These are phyloP conservation scores for Steinernema khuongi DNA, from an alignment of 1,140 invertebrate genomes.

Conservation along the genomic window DNA sequence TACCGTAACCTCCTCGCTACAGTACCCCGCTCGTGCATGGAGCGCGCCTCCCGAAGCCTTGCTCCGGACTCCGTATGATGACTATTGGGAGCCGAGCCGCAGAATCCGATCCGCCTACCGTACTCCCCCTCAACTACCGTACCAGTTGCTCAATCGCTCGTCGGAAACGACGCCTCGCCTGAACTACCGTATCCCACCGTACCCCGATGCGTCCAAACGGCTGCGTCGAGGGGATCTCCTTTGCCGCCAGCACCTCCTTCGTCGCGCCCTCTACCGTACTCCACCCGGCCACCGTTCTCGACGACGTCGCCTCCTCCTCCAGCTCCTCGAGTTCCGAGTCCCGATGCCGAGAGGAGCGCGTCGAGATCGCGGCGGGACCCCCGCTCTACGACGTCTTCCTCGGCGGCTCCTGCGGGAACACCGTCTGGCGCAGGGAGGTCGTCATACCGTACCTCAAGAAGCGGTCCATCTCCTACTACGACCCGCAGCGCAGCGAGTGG, in stretches of 20 bases:
- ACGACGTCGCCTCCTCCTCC: background rate
- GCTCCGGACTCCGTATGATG: background rate
- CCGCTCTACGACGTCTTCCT: constrained; percentile 56
- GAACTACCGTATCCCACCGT: background rate
- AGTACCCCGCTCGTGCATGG: background rate
- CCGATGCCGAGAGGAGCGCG: background rate
- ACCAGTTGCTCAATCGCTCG: constrained; percentile 5
- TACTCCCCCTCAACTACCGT: background rate
- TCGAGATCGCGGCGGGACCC: background rate
- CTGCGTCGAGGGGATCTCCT: background rate
- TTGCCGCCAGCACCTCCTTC: background rate
- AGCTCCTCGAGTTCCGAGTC: background rate
- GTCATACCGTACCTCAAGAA: constrained; percentile 59
- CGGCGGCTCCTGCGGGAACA: constrained; percentile 55
- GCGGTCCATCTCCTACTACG: constrained; percentile 53
- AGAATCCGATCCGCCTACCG: background rate
- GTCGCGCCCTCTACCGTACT: background rate
- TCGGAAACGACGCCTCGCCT: background rate
- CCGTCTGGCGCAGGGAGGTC: constrained; percentile 48
- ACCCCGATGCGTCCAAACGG: background rate
- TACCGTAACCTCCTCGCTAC: background rate
- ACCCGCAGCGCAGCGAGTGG: constrained; percentile 53
- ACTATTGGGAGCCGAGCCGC: background rate
- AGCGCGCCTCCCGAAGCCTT: background rate
- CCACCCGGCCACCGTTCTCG: too few relatives aligned